A percentile compares a stretch with the other conserved stretches of the same genome.
Evolutionary conservation across 2,888 invertebrate species (phyloP).

Genomic region (Drosophila kanekoi): DNA sequence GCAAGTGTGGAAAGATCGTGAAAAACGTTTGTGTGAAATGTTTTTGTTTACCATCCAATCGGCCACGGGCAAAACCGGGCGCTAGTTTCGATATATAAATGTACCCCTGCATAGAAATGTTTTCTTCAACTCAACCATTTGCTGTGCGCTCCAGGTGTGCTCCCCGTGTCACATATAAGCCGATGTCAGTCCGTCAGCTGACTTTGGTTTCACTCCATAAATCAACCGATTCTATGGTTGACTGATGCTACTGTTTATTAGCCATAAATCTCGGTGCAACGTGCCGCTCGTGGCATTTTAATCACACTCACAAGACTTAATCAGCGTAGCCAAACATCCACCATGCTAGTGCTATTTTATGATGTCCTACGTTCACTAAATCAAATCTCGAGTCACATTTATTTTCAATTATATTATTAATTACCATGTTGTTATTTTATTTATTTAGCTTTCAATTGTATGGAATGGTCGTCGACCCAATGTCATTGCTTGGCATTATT

Average conservation of each 20-base stretch:
- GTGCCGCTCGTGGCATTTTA: conserved; percentile 65
- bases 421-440: background rate
- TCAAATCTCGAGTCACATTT: background rate
- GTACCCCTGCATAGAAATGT: background rate
- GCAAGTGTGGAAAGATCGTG: too few species aligned
- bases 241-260: conserved; percentile 16
- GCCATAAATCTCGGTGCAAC: conserved; percentile 28
- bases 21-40: too few species aligned
- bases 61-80: too few species aligned
- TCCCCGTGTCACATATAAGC: conserved; percentile 2
- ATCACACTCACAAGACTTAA: conserved; percentile 41
- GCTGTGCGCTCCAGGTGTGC: background rate
- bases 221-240: conserved; percentile 35
- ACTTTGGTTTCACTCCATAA: too few species aligned
- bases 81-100: too few species aligned
- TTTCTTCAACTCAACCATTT: background rate
- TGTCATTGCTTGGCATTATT: conserved; percentile 49
- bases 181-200: conserved; percentile 6
- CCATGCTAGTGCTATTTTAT: conserved; percentile 28
- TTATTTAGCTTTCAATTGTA: too few species aligned
- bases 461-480: conserved; percentile 21
- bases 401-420: too few species aligned
- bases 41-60: too few species aligned
- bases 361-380: conserved; percentile 19
- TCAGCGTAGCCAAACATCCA: conserved; percentile 34